Evolutionary conservation across 2,113 vertebrate genomes (phyloP), one percentile per base, ranked within the genome.

Genomic region (Ceyx margarethae): DNA sequence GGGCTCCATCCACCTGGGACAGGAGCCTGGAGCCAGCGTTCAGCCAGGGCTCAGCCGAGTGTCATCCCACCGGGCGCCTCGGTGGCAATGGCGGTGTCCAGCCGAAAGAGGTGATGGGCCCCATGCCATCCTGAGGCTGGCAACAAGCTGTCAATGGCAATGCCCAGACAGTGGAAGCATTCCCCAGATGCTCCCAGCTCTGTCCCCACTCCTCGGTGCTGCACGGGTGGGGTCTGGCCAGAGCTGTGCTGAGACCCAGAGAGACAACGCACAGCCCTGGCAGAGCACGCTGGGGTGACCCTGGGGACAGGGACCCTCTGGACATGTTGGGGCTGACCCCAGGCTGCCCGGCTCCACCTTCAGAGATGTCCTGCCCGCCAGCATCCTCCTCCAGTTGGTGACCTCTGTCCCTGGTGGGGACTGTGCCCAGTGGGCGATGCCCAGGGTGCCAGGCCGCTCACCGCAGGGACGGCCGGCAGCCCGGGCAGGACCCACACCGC

Each of bases 381-480:
- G 17, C 45, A 3, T 25, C 29, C 75, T 33, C 45, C 37, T 37
- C 53, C 33, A 54, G 28, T 20, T 2, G 2, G 33, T 33, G 15
- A n/a, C 25, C 12, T 33, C 22, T 15, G 2, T 29, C 29, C 22
- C 61, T 15, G 17, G 1, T 1, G 6, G 22, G 17, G 13, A n/a
- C 42, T 22, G 5, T 6, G 28, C 17, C 45, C 7, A 1, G 37
- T 3, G 3, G 26, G 19, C 68, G 33, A 28, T 1, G 5, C 21
- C 37, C 17, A 3, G 31, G 13, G 69, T 4, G 9, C 43, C 48
- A 0, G 1, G n/a, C 35, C 0, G 0, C 77, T 51, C 0, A 0
- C 43, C 4, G 1, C 31, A 20, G 50, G 50, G 33, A 13, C 2
- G 16, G 29, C 31, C 23, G 29, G 35, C 15, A 60, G 22, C 40